Percentiles rank a stretch among this genome's conserved stretches.
Conservation (phyloP, 2,797 vertebrate species). For the Lindbergichthys nudifrons region DNA sequence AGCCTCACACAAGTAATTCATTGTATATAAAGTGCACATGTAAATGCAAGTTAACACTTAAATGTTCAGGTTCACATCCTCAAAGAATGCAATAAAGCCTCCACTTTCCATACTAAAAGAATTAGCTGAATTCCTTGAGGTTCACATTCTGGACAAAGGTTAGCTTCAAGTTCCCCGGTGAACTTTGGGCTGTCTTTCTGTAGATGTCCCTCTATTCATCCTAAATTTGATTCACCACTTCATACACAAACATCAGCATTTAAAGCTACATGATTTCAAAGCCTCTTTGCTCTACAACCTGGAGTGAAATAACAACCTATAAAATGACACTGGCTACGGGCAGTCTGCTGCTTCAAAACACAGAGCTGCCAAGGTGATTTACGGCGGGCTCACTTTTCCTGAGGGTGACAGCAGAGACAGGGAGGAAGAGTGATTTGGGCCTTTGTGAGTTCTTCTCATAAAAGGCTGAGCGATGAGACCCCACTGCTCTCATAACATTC, state of each 20-base stretch:
- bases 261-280: conserved; percentile 64
- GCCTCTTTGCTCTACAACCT: conserved; percentile 45
- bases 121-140: conserved; percentile 73
- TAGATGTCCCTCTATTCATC: conserved; percentile 51
- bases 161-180: conserved; percentile 56
- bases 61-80: conserved; percentile 73
- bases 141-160: conserved; percentile 78
- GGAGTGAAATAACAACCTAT: conserved; percentile 74
- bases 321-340: conserved; percentile 76
- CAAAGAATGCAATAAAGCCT: conserved; percentile 76
- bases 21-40: conserved; percentile 66
- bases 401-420: conserved; percentile 80
- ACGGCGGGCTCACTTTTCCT: conserved; percentile 78
- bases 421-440: conserved; percentile 74
- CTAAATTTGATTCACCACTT: conserved; percentile 53
- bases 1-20: conserved; percentile 70
- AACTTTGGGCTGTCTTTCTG: conserved; percentile 56
- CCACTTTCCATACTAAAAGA: conserved; percentile 74
- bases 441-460: conserved; percentile 82
- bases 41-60: conserved; percentile 72
- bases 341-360: conserved; percentile 79
- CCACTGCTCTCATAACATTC: conserved; percentile 83
- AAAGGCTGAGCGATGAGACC: conserved; percentile 81
- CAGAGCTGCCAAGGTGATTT: conserved; percentile 84
- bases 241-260: conserved; percentile 55